A percentile compares a stretch with the other conserved stretches of the same genome.
Conservation (phyloP, 2,113 vertebrate species). For the Illadopsis cleaveri region DNA sequence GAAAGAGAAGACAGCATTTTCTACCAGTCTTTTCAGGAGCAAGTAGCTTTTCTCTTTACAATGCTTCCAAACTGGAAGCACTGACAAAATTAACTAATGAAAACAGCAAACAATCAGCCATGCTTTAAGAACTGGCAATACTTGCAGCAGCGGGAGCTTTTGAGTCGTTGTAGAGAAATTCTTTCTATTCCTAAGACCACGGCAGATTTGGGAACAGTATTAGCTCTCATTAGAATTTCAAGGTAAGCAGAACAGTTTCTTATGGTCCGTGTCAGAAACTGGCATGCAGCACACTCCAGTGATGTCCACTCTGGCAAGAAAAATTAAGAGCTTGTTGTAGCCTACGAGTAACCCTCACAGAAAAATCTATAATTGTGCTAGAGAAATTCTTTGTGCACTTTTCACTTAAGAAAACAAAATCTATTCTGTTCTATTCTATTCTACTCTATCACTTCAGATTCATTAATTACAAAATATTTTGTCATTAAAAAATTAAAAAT, state of each 20-base stretch:
- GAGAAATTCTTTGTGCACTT: not conserved
- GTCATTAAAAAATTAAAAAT: not conserved
- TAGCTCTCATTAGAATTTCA: not conserved
- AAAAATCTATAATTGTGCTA: not conserved
- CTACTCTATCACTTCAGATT: not conserved
- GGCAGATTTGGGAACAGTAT: not conserved
- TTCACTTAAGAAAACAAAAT: not conserved
- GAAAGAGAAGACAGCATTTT: not conserved
- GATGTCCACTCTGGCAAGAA: not conserved
- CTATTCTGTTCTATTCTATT: not conserved
- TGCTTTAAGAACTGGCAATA: not conserved
- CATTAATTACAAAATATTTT: not conserved
- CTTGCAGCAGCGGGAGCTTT: not conserved
- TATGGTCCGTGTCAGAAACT: not conserved
- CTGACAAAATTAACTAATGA: not conserved
- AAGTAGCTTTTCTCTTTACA: not conserved
- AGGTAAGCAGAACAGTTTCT: not conserved
- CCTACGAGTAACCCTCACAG: not conserved
- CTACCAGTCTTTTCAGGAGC: not conserved
- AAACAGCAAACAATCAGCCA: not conserved
- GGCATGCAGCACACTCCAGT: not conserved
- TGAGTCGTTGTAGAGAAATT: not conserved
- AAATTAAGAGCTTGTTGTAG: not conserved
- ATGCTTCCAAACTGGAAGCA: rapidly evolving
- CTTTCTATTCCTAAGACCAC: not conserved